Evolutionary conservation across 2,888 invertebrate genomes (phyloP).

Genomic region (Apodemia mormo): DNA sequence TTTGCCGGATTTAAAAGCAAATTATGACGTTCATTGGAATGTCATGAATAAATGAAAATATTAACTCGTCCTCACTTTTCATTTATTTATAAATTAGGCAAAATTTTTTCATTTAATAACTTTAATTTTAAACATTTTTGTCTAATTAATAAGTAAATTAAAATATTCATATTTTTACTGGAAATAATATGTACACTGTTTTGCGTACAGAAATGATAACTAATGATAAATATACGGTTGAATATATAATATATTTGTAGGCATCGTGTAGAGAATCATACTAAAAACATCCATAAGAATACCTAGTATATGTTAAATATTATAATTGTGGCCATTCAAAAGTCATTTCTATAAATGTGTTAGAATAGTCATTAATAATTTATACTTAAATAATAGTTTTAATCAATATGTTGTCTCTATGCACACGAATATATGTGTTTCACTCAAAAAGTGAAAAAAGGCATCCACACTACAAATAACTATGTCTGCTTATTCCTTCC

Average conservation of each 20-base stretch:
- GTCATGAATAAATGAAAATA: no score
- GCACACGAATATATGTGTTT: neutral
- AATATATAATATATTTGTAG: neutral
- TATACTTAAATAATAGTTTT: constrained; percentile 20
- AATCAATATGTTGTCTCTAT: neutral
- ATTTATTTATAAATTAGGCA: no score
- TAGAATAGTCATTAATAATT: constrained; percentile 18
- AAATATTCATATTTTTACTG: neutral
- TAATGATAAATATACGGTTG: neutral
- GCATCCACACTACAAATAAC: neutral
- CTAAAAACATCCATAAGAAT: neutral
- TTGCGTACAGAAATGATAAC: neutral
- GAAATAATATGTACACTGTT: neutral
- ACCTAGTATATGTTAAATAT: neutral
- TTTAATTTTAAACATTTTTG: no score
- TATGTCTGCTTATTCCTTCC: neutral
- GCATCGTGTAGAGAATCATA: neutral
- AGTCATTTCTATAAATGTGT: neutral
- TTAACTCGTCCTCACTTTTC: no score
- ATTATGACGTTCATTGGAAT: no score
- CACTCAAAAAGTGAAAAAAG: neutral
- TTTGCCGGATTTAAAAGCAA: neutral
- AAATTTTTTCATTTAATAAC: no score
- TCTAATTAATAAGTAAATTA: no score
- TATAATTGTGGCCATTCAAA: constrained; percentile 3